phyloP scores from a whole-genome alignment of 2,888 invertebrate genomes.

The Drosophila barbarae region DNA sequence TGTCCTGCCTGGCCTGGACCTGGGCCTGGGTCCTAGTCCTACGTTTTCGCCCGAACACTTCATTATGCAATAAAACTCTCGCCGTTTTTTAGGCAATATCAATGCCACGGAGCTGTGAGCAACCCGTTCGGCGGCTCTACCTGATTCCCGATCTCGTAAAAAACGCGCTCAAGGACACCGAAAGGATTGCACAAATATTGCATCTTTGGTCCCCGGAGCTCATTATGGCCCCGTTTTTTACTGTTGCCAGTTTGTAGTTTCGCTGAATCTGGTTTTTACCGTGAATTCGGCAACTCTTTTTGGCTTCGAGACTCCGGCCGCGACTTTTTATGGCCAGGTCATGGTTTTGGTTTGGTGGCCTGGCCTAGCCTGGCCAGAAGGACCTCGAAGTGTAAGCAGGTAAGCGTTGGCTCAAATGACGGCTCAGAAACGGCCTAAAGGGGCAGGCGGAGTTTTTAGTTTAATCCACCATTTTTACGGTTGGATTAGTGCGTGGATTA shows the following conservation, averaged over 20 bases:
- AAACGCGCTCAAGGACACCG: constrained; percentile 57
- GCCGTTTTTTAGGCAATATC: constrained; percentile 53
- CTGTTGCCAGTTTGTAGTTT: constrained; percentile 35
- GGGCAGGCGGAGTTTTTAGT: constrained; percentile 47
- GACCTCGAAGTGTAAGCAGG: constrained; percentile 33
- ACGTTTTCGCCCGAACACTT: constrained; percentile 54
- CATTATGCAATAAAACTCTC: constrained; percentile 70
- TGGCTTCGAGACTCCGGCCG: constrained; percentile 45
- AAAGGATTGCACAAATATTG: constrained; percentile 78
- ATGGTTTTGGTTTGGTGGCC: neutral
- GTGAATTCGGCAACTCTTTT: constrained; percentile 68
- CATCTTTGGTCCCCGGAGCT: constrained; percentile 61
- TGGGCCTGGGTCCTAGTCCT: neutral
- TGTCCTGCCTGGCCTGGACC: neutral
- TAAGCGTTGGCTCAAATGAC: constrained; percentile 43
- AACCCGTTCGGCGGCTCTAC: constrained; percentile 62
- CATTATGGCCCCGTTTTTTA: constrained; percentile 57
- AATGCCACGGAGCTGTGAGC: constrained; percentile 33
- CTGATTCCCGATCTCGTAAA: constrained; percentile 44
- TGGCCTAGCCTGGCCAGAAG: neutral
- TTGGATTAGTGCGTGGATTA: constrained; percentile 69
- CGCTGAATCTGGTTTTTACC: constrained; percentile 64
- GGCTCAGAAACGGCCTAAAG: neutral
- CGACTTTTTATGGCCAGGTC: constrained; percentile 55
- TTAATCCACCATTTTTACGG: constrained; percentile 71